Base-by-base conservation (phyloP, 2,888 invertebrate species). In the Eueremaeus valkanovi region DNA sequence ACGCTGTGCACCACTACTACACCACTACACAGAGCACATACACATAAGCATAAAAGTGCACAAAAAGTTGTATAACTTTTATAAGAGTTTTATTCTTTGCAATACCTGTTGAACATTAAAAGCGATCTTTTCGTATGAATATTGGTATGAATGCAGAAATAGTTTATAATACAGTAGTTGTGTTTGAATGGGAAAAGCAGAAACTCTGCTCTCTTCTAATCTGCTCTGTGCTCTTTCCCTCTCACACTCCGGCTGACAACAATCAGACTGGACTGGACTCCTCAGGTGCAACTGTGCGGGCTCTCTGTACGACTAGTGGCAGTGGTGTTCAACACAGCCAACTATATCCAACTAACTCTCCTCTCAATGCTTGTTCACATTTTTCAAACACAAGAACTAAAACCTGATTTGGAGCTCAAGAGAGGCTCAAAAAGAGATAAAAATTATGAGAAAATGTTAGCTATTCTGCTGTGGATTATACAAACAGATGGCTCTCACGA, bases 401-500 rank as follows among this genome's bases (percentile, higher is more conserved):
- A 55, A 5, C 49, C 49, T 49, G 49, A 49, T 49, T 49, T 49
- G 49, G 49, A 49, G 49, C 49, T 11, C 49, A 49, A 49, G 18
- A n/a, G 5, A 8, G 6, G 16, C 1, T 5, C 55, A 45, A 18
- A 21, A 55, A 55, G 55, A 55, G 55, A 55, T 55, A 55, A 55
- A 55, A 55, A 55, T 55, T 21, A 55, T 55, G 6, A 24, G 24
- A 24, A 55, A 55, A 13, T 24, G 55, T 55, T 24, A 27, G 21
- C 55, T 13, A 3, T 55, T 27, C 21, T 21, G 6, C 24, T 13
- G n/a, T n/a, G n/a, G 16, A 18, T 27, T 13, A 55, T 55, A 21
- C 55, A 24, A 55, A 55, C 27, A 55, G 55, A 55, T 55, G 55
- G 55, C 55, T 55, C 55, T 55, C 55, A 55, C n/a, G n/a, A n/a